Conservation (phyloP, 2,797 vertebrate genomes). For the Delichon dasypus region DNA sequence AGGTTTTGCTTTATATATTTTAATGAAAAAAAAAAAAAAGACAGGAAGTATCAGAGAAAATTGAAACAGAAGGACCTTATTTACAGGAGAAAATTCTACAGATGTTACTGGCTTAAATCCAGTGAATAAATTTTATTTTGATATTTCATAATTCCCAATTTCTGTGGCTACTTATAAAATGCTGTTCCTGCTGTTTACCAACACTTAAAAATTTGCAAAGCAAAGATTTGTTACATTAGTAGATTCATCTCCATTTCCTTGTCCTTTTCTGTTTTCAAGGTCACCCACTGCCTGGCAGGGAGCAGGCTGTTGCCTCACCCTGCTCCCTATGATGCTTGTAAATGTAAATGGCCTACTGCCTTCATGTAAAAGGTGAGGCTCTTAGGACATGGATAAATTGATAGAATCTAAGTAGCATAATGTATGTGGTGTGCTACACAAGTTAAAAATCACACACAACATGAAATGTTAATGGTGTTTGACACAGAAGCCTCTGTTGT, state of each 20-base stretch:
- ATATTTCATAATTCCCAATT: background rate
- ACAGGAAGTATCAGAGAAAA: background rate
- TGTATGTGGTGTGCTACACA: background rate
- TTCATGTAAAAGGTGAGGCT: constrained; percentile 24
- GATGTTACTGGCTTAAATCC: background rate
- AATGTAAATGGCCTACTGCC: background rate
- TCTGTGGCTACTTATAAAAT: background rate
- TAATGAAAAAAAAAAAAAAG: background rate
- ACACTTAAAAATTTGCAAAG: background rate
- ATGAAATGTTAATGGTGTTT: background rate
- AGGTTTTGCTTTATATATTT: background rate
- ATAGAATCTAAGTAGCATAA: background rate
- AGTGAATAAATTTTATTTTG: background rate
- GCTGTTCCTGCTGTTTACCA: background rate
- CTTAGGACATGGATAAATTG: constrained; percentile 22
- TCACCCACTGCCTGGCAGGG: background rate
- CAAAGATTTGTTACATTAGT: background rate
- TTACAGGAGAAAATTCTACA: constrained; percentile 5
- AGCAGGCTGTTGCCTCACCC: background rate
- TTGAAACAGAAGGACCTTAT: background rate
- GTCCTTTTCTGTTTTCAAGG: constrained; percentile 16
- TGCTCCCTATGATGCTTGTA: background rate
- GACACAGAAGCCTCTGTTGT: background rate
- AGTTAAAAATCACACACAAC: constrained; percentile 22
- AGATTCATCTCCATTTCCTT: background rate